Percentiles rank a stretch among this genome's conserved stretches.
Conservation (phyloP, 2,113 vertebrate genomes). For the Salvelinus fontinalis region DNA sequence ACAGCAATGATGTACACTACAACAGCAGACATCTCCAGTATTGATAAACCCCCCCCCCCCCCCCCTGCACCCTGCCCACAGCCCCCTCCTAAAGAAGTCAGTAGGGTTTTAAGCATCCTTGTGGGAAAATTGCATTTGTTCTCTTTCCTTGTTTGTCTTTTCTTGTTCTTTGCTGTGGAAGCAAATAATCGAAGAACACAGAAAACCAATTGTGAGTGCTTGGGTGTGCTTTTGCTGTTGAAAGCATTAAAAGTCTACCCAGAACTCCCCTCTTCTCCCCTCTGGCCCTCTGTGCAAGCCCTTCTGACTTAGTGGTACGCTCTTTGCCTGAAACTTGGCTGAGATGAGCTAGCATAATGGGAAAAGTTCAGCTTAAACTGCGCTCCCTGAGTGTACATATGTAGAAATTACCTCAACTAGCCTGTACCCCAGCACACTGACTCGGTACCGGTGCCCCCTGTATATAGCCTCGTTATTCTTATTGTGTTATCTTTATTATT, state of each 20-base stretch:
- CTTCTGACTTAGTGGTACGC: not conserved
- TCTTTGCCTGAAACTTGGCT: not conserved
- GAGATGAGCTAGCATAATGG: not conserved
- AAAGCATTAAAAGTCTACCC: conserved; percentile 33
- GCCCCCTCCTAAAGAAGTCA: not conserved
- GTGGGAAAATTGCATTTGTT: conserved; percentile 29
- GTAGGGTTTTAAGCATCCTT: conserved; percentile 14
- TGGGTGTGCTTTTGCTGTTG: conserved; percentile 27
- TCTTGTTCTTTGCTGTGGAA: conserved; percentile 21
- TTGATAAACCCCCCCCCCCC: conserved; percentile 4
- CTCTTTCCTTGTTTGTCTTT: conserved; percentile 24
- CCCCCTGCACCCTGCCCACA: not conserved
- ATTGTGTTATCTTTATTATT: no score
- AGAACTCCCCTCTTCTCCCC: conserved; percentile 24
- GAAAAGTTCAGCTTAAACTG: not conserved
- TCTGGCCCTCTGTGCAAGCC: conserved; percentile 3
- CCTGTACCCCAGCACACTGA: no score
- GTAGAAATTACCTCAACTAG: not conserved
- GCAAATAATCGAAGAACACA: conserved; percentile 36
- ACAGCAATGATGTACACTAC: not conserved
- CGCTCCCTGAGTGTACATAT: not conserved
- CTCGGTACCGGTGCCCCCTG: no score
- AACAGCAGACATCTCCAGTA: conserved; percentile 23
- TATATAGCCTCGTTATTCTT: no score
- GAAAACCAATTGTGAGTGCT: conserved; percentile 25